Percentiles rank a stretch among this genome's conserved stretches.
phyloP scores from a whole-genome alignment of 2,113 vertebrate species.

The Donacobius atricapilla region DNA sequence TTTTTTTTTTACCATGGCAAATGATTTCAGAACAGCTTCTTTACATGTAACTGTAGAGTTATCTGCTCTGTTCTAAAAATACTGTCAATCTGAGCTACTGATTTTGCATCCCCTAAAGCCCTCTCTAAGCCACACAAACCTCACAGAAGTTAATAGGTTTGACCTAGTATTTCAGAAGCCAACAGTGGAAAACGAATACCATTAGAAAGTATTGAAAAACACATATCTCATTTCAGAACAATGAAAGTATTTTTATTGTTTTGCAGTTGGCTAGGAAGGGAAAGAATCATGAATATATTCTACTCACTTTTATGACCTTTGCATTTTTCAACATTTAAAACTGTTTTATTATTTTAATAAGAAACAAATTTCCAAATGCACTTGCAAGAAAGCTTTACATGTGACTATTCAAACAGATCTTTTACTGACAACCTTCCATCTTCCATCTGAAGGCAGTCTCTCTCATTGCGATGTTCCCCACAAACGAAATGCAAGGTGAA shows the following conservation, averaged over 20 bases:
- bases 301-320: neutral
- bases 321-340: neutral
- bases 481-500: neutral
- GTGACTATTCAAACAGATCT: neutral
- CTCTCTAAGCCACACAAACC: neutral
- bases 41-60: neutral
- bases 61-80: neutral
- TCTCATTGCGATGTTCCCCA: neutral
- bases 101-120: slow-evolving; percentile 5
- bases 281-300: neutral
- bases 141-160: slow-evolving; percentile 40
- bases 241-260: slow-evolving; percentile 15
- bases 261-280: neutral
- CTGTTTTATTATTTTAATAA: neutral
- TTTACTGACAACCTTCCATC: neutral
- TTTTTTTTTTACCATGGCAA: neutral
- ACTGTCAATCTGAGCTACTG: neutral
- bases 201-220: slow-evolving; percentile 22
- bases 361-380: neutral
- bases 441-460: neutral
- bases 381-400: neutral
- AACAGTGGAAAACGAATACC: slow-evolving; percentile 2
- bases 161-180: slow-evolving; percentile 43
- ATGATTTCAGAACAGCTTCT: neutral
- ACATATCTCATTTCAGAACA: slow-evolving; percentile 1